Conservation (phyloP, 92 coral and sea anemone genomes). For the Epizoanthus ramosus region DNA sequence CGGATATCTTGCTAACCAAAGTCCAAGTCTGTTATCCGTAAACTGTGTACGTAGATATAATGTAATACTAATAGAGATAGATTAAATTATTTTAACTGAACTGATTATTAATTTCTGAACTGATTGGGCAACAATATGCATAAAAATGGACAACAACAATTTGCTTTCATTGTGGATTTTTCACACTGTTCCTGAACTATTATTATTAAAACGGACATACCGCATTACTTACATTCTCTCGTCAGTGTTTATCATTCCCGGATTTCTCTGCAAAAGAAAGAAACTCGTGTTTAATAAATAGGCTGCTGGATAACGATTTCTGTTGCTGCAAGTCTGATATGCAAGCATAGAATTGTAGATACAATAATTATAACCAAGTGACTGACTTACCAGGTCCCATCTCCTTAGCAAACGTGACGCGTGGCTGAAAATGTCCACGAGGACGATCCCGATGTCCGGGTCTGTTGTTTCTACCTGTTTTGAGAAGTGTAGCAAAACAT, state of each 20-base stretch:
- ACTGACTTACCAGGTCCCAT: not conserved
- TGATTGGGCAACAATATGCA: too few species aligned
- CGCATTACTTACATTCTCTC: not conserved
- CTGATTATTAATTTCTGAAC: too few species aligned
- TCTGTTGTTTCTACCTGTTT: constrained; percentile 12
- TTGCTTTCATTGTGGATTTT: too few species aligned
- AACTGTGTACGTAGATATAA: too few species aligned
- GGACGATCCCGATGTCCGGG: not conserved
- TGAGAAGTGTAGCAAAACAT: not conserved
- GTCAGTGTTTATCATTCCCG: not conserved
- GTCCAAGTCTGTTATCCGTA: too few species aligned
- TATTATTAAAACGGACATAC: not conserved
- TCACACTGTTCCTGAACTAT: not conserved
- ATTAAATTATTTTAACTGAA: too few species aligned
- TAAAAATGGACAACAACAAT: too few species aligned
- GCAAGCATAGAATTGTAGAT: not conserved
- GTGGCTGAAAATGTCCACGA: not conserved
- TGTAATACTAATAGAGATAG: too few species aligned
- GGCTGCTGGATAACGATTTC: not conserved
- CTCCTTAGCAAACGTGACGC: not conserved
- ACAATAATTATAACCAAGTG: not conserved
- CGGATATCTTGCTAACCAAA: too few species aligned
- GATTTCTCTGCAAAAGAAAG: not conserved
- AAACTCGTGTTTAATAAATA: not conserved
- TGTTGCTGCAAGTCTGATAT: not conserved